Evolutionary conservation across 1,140 invertebrate genomes (phyloP), one percentile per base, ranked within the genome.

Genomic region (Nautilus pompilius): DNA sequence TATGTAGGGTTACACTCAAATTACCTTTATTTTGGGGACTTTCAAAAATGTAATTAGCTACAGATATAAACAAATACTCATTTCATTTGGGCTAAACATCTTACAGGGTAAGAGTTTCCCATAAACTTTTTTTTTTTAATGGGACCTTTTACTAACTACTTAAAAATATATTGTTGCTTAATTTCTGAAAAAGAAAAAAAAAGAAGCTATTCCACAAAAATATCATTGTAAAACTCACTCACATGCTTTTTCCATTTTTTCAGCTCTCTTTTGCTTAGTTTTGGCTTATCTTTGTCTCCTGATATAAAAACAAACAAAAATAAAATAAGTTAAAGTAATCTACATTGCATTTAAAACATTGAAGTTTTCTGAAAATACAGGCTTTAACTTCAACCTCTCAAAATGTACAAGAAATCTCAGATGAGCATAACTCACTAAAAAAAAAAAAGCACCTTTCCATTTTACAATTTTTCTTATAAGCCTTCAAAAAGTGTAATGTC

Each of bases 251-350:
- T 95, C 57, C 95, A 73, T 78, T 96, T 96, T 76, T 97, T 97
- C 74, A 94, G 91, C 76, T 98, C 95, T 82, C 96, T 98, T 74
- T 96, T 93, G 13, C 93, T 93, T 49, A 96, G 75, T 83, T 95
- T 81, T 4, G 67, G 76, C 72, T 75, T 86, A 34, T 71, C 68
- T 34, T 63, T 66, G 17, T 71, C 56, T 64, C 73, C 63, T 72
- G 67, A 62, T 60, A 66, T 62, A 34, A 22, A 67, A 63, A 70
- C 45, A 65, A 63, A 56, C 46, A 28, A 15, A 49, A 48, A 22
- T 33, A 56, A 56, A 48, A 33, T 20, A 45, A 62, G 6, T 13
- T 34, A 13, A 45, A 30, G 32, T 28, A 32, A 22, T 56, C n/a
- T 22, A 51, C 45, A 29, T 22, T 29, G 3, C 32, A 3, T 26